Conservation (phyloP, 1,140 invertebrate species). For the Caenorhabditis brenneri region DNA sequence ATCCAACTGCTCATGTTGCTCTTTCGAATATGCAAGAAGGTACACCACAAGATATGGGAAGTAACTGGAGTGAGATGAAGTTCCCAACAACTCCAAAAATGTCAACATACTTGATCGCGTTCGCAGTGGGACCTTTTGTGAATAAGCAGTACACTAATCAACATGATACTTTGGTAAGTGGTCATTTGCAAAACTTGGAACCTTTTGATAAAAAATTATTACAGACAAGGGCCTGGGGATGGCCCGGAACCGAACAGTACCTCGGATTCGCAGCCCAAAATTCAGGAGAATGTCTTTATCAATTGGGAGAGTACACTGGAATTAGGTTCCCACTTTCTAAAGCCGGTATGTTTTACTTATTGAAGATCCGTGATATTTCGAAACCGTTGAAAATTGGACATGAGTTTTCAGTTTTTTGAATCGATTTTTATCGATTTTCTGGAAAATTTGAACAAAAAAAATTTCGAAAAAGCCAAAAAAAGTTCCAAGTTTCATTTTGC, state of each 20-base stretch:
- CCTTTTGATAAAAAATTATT: background rate
- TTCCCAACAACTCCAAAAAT: constrained; percentile 64
- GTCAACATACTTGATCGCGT: constrained; percentile 62
- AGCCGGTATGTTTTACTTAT: background rate
- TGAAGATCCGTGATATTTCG: too few relatives aligned
- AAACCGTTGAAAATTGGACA: too few relatives aligned
- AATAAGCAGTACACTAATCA: background rate
- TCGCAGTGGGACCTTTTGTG: constrained; percentile 50
- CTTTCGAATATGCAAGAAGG: constrained; percentile 73
- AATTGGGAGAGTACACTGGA: constrained; percentile 46
- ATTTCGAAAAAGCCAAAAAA: too few relatives aligned
- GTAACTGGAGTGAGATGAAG: constrained; percentile 43
- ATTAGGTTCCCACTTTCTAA: constrained; percentile 52
- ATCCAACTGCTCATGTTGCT: constrained; percentile 70
- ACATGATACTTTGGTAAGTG: constrained; percentile 41
- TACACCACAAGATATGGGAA: background rate
- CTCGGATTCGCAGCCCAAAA: constrained; percentile 46
- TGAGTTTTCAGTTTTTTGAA: too few relatives aligned
- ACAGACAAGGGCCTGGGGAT: constrained; percentile 47
- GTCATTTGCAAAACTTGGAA: background rate
- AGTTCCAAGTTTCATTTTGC: too few relatives aligned
- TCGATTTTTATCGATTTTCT: too few relatives aligned
- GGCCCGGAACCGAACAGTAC: constrained; percentile 49
- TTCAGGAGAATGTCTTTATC: constrained; percentile 47
- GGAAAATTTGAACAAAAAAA: too few relatives aligned